A percentile compares a stretch with the other conserved stretches of the same genome.
These are phyloP conservation scores for Porphyrio hochstetteri DNA, from an alignment of 2,113 vertebrate genomes.

Conservation along the genomic window DNA sequence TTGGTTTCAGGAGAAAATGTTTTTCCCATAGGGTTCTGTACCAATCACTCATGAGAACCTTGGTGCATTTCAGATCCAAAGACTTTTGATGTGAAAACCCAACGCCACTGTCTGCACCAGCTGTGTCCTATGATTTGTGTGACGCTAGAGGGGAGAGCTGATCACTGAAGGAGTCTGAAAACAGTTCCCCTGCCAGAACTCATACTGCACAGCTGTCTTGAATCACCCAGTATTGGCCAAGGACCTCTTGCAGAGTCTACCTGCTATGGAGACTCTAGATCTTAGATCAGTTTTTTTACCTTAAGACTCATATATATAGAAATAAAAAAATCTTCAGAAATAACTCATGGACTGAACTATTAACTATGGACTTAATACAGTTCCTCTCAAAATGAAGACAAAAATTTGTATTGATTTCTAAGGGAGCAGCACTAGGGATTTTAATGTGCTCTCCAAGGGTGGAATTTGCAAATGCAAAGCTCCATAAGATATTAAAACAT, in stretches of 20 bases:
- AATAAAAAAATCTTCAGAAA: background rate
- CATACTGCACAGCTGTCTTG: background rate
- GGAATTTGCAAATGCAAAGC: background rate
- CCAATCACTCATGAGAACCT: background rate
- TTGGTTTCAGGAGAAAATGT: background rate
- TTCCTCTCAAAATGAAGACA: background rate
- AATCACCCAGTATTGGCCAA: background rate
- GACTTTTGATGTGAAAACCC: accelerated
- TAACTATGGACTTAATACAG: background rate
- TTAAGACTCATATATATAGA: background rate
- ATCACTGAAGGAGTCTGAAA: background rate
- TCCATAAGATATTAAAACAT: background rate
- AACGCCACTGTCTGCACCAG: background rate
- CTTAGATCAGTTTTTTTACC: background rate
- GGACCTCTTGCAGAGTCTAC: background rate
- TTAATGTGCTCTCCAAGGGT: background rate
- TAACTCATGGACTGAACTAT: background rate
- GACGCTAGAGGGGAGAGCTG: background rate
- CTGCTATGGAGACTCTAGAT: background rate
- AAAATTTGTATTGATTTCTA: background rate
- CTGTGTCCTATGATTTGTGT: background rate
- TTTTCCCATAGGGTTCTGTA: accelerated
- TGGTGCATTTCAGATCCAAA: background rate
- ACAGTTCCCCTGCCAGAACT: background rate
- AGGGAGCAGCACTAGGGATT: background rate